Evolutionary conservation across 2,888 invertebrate genomes (phyloP), one percentile per base, ranked within the genome.

Genomic region (Plemyria rubiginata): DNA sequence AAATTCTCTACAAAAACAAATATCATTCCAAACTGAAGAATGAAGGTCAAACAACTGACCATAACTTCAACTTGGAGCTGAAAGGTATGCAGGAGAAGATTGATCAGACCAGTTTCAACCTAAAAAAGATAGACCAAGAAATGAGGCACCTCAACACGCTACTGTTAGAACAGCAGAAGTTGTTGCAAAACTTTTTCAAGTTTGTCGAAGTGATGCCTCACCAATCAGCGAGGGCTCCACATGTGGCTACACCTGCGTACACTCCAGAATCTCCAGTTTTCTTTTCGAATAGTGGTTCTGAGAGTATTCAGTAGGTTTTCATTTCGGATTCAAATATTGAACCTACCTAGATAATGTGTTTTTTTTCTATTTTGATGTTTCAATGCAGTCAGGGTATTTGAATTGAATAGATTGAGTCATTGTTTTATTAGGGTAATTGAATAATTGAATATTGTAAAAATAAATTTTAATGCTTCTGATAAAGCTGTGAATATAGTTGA

Each of bases 91-190:
- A 95, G 50, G 94, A 94, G 69, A 96, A 95, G 80, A 94, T 96
- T 15, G 96, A 96, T 67, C 95, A 95, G 70, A 95, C 94, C 55
- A 94, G 94, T 3, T 96, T 96, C 72, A 95, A 95, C 77, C 93
- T 96, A 67, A 95, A 95, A 78, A 94, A 94, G 67, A 93, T 96
- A 64, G 94, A 95, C 38, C 94, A 94, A 76, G 96, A 96, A 81
- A 94, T 96, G 77, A 93, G 94, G 69, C 96, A 96, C 79, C 82
- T 96, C 71, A 95, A 95, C 75, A 93, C 84, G 0, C 67, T 93
- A 57, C 61, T 93, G 40, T 78, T 89, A 75, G 90, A 87, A 41
- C 93, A 93, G 64, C 92, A 92, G 58, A 80, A 78, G 52, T 71
- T 92, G 60, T 62, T 93, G 48, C 88, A 89, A 56, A 87, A 78